These are phyloP conservation scores for Apodemia mormo DNA, from an alignment of 2,888 invertebrate genomes.

Conservation along the genomic window DNA sequence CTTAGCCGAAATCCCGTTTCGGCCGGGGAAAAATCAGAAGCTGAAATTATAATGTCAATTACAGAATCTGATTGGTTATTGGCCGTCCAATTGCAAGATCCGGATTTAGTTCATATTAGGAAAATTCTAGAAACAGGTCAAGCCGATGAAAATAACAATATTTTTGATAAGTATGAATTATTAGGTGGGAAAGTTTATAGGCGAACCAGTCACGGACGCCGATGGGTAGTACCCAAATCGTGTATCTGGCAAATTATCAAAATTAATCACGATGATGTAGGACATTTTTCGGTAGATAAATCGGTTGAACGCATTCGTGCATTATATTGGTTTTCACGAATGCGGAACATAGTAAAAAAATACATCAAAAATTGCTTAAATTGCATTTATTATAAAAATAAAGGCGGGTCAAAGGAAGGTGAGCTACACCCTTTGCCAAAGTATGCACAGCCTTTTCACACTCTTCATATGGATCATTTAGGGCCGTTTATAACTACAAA, in stretches of 20 bases:
- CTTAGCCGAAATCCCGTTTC: not conserved
- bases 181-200: slow-evolving; percentile 37
- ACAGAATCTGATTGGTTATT: slow-evolving; percentile 36
- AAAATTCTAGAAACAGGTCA: slow-evolving; percentile 20
- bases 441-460: slow-evolving; percentile 12
- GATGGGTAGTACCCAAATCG: slow-evolving; percentile 42
- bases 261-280: slow-evolving; percentile 39
- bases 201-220: slow-evolving; percentile 37
- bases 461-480: slow-evolving; percentile 16
- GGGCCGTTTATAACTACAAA: not conserved
- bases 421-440: slow-evolving; percentile 1
- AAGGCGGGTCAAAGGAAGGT: not conserved
- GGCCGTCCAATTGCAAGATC: slow-evolving; percentile 38
- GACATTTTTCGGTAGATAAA: slow-evolving; percentile 28
- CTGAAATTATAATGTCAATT: slow-evolving; percentile 23
- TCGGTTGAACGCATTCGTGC: not conserved
- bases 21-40: slow-evolving; percentile 20
- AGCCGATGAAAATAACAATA: not conserved
- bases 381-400: slow-evolving; percentile 18
- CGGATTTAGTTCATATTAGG: slow-evolving; percentile 29
- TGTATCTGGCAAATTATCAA: slow-evolving; percentile 40
- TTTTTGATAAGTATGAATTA: slow-evolving; percentile 8
- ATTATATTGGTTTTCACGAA: not conserved
- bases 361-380: slow-evolving; percentile 14
- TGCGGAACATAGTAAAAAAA: slow-evolving; percentile 1